These are phyloP conservation scores for Panorpa germanica DNA, from an alignment of 2,888 invertebrate genomes.

Conservation along the genomic window DNA sequence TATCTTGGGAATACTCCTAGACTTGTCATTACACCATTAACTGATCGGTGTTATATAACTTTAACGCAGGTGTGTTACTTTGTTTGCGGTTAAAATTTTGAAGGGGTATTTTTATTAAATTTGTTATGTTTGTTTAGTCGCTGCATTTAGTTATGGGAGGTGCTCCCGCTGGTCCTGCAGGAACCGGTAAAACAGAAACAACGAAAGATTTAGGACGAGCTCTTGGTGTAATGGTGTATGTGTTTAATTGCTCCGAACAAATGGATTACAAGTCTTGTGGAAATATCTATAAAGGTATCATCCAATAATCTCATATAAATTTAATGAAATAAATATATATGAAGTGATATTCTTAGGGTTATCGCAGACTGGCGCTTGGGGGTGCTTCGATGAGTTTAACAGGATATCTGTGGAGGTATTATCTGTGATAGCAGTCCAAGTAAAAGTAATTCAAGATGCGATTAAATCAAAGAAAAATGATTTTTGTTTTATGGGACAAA, in stretches of 20 bases:
- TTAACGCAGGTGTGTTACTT: conserved; percentile 48
- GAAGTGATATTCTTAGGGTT: conserved; percentile 28
- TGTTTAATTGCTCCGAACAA: conserved; percentile 94
- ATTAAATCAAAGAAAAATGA: conserved; percentile 60
- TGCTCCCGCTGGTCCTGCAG: conserved; percentile 90
- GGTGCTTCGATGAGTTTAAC: conserved; percentile 96
- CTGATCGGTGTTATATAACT: conserved; percentile 91
- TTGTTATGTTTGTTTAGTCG: conserved; percentile 30
- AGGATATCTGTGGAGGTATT: conserved; percentile 92
- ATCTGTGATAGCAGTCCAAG: conserved; percentile 92
- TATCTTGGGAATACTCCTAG: conserved; percentile 80
- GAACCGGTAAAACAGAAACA: conserved; percentile 93
- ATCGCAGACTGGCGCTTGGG: conserved; percentile 91
- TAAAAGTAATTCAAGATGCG: conserved; percentile 72
- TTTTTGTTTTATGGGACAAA: conserved; percentile 77
- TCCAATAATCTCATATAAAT: not conserved
- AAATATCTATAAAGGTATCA: conserved; percentile 85
- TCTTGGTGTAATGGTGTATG: conserved; percentile 94
- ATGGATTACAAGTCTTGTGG: conserved; percentile 96
- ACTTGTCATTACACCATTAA: conserved; percentile 79
- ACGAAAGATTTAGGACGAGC: conserved; percentile 93
- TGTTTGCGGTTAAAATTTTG: not conserved
- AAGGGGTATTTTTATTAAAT: not conserved
- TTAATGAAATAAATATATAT: not conserved
- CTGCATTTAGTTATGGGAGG: conserved; percentile 90